Percentiles rank a stretch among this genome's conserved stretches.
Evolutionary conservation across 2,797 vertebrate genomes (phyloP).

Genomic region (Acrossocheilus wenchowensis): DNA sequence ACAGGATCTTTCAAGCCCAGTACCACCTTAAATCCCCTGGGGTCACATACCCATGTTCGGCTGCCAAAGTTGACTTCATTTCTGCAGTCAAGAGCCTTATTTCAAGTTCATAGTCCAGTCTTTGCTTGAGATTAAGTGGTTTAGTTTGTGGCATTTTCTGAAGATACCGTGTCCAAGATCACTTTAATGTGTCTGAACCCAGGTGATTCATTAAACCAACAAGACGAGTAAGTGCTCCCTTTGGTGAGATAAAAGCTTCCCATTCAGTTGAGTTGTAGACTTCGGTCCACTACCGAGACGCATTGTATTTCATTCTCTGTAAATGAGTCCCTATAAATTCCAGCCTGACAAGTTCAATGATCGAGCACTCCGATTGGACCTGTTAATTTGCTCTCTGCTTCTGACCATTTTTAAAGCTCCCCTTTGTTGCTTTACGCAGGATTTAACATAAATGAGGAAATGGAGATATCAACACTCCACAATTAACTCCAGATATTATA

Average conservation of each 20-base stretch:
- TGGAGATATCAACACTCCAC: background rate
- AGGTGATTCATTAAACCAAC: slow-evolving; percentile 39
- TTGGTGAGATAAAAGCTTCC: slow-evolving; percentile 60
- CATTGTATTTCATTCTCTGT: slow-evolving; percentile 69
- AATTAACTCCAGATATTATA: background rate
- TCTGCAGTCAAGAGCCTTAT: background rate
- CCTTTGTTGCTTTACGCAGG: background rate
- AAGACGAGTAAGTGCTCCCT: slow-evolving; percentile 65
- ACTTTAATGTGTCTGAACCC: slow-evolving; percentile 57
- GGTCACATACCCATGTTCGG: background rate
- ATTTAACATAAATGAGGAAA: slow-evolving; percentile 11
- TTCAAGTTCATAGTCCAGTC: slow-evolving; percentile 8
- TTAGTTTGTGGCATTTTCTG: background rate
- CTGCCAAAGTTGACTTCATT: background rate
- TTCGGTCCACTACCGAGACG: slow-evolving; percentile 62
- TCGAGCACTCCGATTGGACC: slow-evolving; percentile 53
- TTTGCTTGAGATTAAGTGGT: slow-evolving; percentile 18
- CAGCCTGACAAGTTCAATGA: slow-evolving; percentile 64
- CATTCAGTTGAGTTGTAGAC: slow-evolving; percentile 57
- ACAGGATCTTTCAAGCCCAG: background rate
- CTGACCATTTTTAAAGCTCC: slow-evolving; percentile 39
- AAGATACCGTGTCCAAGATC: slow-evolving; percentile 36
- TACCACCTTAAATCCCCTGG: background rate
- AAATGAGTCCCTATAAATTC: slow-evolving; percentile 69
- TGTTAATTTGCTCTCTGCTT: slow-evolving; percentile 46